Evolutionary conservation across 1,140 invertebrate species (phyloP), one percentile per base, ranked within the genome.

Genomic region (Trichonephila clavipes): DNA sequence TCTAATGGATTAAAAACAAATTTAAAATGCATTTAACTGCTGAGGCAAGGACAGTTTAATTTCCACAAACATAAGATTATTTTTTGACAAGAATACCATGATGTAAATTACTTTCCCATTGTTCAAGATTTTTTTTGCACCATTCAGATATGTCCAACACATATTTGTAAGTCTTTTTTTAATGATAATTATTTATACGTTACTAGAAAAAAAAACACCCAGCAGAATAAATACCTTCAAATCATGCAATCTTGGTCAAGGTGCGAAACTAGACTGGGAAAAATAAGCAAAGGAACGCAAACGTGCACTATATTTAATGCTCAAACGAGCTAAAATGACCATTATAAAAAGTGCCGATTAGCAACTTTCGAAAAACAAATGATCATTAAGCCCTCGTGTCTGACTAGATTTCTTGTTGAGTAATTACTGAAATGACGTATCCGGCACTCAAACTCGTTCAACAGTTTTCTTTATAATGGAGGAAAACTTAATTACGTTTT

Each of bases 401-500:
- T 77, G 72, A 16, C 14, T 18, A 77, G 72, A 28, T 16, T 4
- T 1, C 72, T 28, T 77, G 34, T 24, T 77, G 72, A 77, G 24
- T 40, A 77, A 77, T 77, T 77, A 77, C 72, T 40, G 24, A 77
- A 77, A 77, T 40, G 18, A 77, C 28, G 72, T 77, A 77, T 40
- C 72, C 72, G 28, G 24, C 1, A 16, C 28, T 34, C 28, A 40
- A 77, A 14, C 16, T 40, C 72, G 34, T 77, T 40, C 24, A 40
- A 34, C 28, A 34, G 2, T 77, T 77, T 77, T 77, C 72, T 77
- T 77, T 34, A 34, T 34, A 77, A 14, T 77, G 24, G 12, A n/a
- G 34, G 16, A 77, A 40, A 77, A 77, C 28, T 77, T 77, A 77
- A 77, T 77, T 77, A 77, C 72, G 16, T 77, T 77, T 77, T 40